Evolutionary conservation across 37 sponge, comb jelly and placozoan species (phyloP).

Genomic region (Petrosia ficiformis): DNA sequence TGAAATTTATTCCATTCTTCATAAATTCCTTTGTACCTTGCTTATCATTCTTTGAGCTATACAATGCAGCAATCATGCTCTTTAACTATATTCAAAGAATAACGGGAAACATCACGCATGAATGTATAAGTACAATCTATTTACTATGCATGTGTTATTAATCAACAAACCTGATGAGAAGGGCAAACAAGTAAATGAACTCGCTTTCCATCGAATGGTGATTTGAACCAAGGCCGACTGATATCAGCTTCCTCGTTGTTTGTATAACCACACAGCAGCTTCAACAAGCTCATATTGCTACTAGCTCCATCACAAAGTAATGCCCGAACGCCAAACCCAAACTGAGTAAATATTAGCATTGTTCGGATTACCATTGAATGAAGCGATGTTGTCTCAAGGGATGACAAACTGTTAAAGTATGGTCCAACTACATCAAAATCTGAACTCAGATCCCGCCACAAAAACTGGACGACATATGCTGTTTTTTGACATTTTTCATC

Average conservation of each 20-base stretch:
- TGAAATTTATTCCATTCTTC: not conserved
- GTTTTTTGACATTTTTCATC: conserved; percentile 11
- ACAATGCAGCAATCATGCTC: conserved; percentile 15
- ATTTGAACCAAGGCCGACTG: conserved; percentile 11
- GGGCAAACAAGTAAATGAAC: conserved; percentile 6
- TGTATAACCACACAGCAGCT: conserved; percentile 3
- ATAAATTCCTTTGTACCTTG: conserved; percentile 12
- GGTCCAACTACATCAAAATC: conserved; percentile 26
- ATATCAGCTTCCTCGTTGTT: not conserved
- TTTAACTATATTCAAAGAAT: not conserved
- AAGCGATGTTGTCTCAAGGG: not conserved
- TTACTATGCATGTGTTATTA: not conserved
- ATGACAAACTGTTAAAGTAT: not conserved
- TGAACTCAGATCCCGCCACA: conserved; percentile 18
- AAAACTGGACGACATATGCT: conserved; percentile 13
- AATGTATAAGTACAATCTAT: too few species aligned
- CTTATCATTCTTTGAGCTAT: too few species aligned
- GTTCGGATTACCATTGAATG: not conserved
- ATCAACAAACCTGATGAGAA: conserved; percentile 7
- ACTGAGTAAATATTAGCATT: conserved; percentile 15
- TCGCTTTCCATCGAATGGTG: not conserved
- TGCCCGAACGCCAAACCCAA: conserved; percentile 19
- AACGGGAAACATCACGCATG: too few species aligned
- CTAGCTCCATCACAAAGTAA: conserved; percentile 21
- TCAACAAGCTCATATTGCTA: conserved; percentile 5